Evolutionary conservation across 2,888 invertebrate species (phyloP), one percentile per base, ranked within the genome.

Genomic region (Esperia sulphurella): DNA sequence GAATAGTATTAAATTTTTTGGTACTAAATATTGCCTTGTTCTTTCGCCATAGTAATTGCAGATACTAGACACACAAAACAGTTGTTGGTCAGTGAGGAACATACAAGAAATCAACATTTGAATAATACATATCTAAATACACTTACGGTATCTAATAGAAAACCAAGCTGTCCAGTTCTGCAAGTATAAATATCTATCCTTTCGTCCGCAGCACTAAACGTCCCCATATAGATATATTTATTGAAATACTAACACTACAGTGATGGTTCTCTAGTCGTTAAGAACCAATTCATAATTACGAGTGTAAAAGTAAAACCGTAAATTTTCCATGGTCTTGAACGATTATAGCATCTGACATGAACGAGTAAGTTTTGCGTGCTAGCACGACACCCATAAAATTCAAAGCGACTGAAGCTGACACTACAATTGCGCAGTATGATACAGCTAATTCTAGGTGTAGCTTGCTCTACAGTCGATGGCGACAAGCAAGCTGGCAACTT

Each of bases 331-430:
- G 55, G 59, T 51, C 55, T 48, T 10, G 31, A 61, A 75, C 71
- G 71, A 72, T 75, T 71, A 72, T 73, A 72, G 73, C 72, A 72
- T 62, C 56, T 49, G 46, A 57, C 55, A 9, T 31, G 31, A 31
- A 31, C 31, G 31, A 48, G 45, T 48, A 58, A 61, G 60, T 63
- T 58, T 61, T 56, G 70, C 73, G 68, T 65, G 65, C 62, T 65
- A 65, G 65, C 77, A 73, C 75, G 78, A 77, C 65, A 65, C 44
- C 61, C 71, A 73, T 80, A 80, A 80, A 79, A 59, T 59, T 59
- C 50, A 48, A 57, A 60, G 53, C 53, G 51, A 54, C 61, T 62
- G 59, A 60, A 66, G 65, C 63, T 59, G 68, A 77, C 75, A 79
- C 68, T 71, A 73, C 72, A 71, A 72, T 71, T 63, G 70, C 60